Evolutionary conservation across 2,113 vertebrate genomes (phyloP).

Genomic region (Dromas ardeola): DNA sequence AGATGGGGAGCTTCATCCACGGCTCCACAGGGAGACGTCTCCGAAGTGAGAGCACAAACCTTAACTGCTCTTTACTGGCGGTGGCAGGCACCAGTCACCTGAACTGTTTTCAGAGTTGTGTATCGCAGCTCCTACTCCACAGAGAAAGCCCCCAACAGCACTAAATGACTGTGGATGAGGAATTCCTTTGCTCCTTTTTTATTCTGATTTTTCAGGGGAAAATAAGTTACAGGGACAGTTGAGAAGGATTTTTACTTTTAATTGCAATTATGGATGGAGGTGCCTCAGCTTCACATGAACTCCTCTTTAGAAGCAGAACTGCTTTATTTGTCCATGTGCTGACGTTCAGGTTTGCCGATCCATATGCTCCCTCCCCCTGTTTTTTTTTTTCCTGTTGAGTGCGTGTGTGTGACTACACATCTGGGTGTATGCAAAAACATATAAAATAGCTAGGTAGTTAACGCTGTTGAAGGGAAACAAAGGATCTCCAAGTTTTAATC

Average conservation of each 20-base stretch:
- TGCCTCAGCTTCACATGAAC: neutral
- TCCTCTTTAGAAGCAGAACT: neutral
- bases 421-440: neutral
- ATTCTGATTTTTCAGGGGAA: neutral
- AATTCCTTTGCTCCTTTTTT: neutral
- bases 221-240: neutral
- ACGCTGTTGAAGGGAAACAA: neutral
- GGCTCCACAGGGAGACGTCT: neutral
- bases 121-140: neutral
- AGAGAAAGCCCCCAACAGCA: neutral
- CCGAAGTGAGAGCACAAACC: neutral
- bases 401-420: neutral
- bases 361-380: neutral
- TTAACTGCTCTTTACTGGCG: neutral
- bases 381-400: neutral
- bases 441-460: neutral
- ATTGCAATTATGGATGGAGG: neutral
- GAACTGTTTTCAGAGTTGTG: neutral
- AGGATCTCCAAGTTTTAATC: neutral
- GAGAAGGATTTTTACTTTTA: neutral
- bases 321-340: neutral
- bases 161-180: neutral
- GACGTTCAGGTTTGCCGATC: neutral
- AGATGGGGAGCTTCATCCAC: fast-evolving
- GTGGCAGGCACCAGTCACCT: neutral